Conservation (phyloP, 2,888 invertebrate species). For the Pedicia rivosa region DNA sequence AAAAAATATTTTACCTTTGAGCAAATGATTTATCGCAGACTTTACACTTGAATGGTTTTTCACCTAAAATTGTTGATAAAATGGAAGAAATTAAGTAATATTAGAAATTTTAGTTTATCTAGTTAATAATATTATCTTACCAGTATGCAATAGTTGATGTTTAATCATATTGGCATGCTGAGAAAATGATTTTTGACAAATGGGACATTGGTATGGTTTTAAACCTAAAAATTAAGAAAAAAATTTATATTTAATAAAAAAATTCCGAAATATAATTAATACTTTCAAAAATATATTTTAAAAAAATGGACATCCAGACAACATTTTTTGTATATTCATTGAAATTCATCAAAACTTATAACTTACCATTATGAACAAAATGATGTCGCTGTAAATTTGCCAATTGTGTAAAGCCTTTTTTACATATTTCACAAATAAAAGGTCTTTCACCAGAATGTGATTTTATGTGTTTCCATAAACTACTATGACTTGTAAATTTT, state of each 20-base stretch:
- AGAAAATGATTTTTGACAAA: constrained; percentile 10
- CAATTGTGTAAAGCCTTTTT: constrained; percentile 12
- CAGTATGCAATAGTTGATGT: constrained; percentile 11
- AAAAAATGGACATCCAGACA: not conserved
- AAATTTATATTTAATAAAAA: constrained; percentile 2
- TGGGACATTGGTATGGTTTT: constrained; percentile 10
- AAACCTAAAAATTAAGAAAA: constrained; percentile 7
- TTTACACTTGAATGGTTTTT: constrained; percentile 11
- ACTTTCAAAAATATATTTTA: not conserved
- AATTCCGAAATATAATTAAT: not conserved
- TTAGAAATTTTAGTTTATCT: not conserved
- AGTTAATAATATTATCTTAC: constrained; percentile 4
- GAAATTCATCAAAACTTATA: too few species aligned
- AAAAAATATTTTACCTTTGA: too few species aligned
- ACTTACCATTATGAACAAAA: constrained; percentile 9
- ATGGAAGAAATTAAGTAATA: not conserved
- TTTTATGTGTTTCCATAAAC: constrained; percentile 11
- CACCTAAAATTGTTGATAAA: constrained; percentile 4
- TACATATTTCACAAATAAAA: constrained; percentile 10
- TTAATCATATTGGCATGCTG: constrained; percentile 11
- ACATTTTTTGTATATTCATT: too few species aligned
- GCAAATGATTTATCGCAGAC: constrained; percentile 11
- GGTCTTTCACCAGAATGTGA: constrained; percentile 10
- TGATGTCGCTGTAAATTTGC: constrained; percentile 11
- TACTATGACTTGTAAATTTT: constrained; percentile 10